Conservation (phyloP, 2,113 vertebrate species). For the Calidris pygmaea region DNA sequence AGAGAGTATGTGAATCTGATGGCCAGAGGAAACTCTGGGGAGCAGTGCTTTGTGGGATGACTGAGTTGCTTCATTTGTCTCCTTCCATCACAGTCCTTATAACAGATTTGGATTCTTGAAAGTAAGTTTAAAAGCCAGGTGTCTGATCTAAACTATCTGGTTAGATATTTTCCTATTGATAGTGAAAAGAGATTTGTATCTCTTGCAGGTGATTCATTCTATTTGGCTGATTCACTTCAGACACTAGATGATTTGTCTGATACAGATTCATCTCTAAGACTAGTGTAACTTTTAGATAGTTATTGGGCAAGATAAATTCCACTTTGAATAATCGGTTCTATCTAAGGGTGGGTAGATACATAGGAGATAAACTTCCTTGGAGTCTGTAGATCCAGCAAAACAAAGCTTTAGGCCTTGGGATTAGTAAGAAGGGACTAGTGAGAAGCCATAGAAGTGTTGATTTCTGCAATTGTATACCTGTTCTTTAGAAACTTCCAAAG, state of each 20-base stretch:
- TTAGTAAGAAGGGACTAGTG: not conserved
- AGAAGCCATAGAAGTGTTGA: not conserved
- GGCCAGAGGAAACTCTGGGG: not conserved
- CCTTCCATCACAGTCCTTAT: not conserved
- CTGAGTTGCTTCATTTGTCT: not conserved
- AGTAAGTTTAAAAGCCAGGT: not conserved
- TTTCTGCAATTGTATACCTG: not conserved
- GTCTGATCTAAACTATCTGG: not conserved
- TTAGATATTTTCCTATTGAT: not conserved
- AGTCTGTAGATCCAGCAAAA: not conserved
- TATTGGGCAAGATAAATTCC: not conserved
- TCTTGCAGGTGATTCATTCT: not conserved
- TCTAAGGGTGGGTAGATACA: not conserved
- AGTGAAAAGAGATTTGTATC: not conserved
- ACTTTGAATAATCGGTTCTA: not conserved
- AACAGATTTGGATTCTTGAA: not conserved
- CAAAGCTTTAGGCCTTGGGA: not conserved
- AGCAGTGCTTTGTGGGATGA: not conserved
- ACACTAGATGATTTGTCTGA: not conserved
- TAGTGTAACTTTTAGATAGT: not conserved
- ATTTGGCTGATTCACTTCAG: not conserved
- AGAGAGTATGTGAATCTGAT: accelerated
- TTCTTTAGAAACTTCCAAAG: not conserved
- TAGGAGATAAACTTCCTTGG: not conserved
- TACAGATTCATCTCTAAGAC: not conserved